A percentile compares a stretch with the other conserved stretches of the same genome.
Evolutionary conservation across 1,140 invertebrate genomes (phyloP).

Genomic region (Camponotus vicinus): DNA sequence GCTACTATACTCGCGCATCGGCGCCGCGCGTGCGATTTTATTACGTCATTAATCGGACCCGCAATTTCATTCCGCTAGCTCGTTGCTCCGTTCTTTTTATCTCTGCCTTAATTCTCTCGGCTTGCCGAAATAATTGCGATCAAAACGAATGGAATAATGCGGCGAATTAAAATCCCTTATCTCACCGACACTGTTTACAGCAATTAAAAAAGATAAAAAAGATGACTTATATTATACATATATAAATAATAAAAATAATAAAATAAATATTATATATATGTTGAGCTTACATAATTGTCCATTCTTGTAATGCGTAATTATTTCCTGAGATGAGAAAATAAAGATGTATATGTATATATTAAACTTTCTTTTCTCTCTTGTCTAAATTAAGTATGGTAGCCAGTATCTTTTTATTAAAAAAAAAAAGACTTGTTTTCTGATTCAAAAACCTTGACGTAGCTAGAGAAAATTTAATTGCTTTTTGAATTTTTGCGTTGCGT

Average conservation of each 20-base stretch:
- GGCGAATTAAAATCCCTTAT: conserved; percentile 17
- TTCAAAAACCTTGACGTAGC: background rate
- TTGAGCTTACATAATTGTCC: background rate
- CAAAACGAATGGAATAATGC: conserved; percentile 44
- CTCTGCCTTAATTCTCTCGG: conserved; percentile 17
- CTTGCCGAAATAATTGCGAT: conserved; percentile 46
- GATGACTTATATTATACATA: too few relatives aligned
- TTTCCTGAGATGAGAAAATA: background rate
- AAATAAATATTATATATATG: background rate
- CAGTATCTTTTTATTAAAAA: background rate
- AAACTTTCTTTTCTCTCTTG: background rate
- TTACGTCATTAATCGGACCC: conserved; percentile 43
- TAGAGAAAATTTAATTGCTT: background rate
- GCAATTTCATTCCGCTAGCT: conserved; percentile 12
- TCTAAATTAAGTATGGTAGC: too few relatives aligned
- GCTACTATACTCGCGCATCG: conserved; percentile 1
- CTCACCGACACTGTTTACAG: background rate
- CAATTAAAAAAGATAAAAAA: conserved; percentile 28
- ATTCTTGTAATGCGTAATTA: background rate
- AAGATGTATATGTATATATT: background rate
- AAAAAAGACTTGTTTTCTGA: background rate
- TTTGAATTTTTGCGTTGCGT: background rate
- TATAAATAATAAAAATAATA: background rate
- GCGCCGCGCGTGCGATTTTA: conserved; percentile 27
- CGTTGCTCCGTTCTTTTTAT: background rate